phyloP scores from a whole-genome alignment of 2,113 vertebrate species.

The Emydura subglobosa region DNA sequence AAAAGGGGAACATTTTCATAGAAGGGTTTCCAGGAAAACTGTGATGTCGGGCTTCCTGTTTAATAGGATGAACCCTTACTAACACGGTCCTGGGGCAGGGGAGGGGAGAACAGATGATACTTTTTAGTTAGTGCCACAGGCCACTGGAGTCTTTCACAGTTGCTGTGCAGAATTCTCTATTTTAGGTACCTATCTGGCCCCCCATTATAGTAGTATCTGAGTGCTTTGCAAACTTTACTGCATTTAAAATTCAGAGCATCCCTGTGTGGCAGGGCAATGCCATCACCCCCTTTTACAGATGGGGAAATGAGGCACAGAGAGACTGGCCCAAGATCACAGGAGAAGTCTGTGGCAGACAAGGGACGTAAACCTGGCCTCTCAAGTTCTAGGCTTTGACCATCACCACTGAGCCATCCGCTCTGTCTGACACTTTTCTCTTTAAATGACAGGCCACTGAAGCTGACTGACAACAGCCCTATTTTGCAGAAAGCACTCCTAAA shows the following conservation, averaged over 20 bases:
- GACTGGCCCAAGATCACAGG: not conserved
- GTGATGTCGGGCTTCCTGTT: not conserved
- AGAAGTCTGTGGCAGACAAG: not conserved
- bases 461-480: accelerated
- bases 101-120: not conserved
- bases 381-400: not conserved
- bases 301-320: not conserved
- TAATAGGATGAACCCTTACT: not conserved
- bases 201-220: not conserved
- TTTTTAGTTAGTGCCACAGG: not conserved
- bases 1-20: not conserved
- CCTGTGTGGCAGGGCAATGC: accelerated
- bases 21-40: not conserved
- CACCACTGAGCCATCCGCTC: not conserved
- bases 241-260: not conserved
- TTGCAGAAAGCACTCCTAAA: not conserved
- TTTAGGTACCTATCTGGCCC: not conserved
- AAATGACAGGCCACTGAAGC: not conserved
- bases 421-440: not conserved
- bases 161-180: not conserved
- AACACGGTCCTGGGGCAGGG: not conserved
- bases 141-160: not conserved
- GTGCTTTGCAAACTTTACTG: not conserved
- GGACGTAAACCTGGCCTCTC: not conserved
- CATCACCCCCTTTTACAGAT: not conserved